Percentiles rank a stretch among this genome's conserved stretches.
These are phyloP conservation scores for Nestor notabilis DNA, from an alignment of 2,113 vertebrate genomes.

Conservation along the genomic window DNA sequence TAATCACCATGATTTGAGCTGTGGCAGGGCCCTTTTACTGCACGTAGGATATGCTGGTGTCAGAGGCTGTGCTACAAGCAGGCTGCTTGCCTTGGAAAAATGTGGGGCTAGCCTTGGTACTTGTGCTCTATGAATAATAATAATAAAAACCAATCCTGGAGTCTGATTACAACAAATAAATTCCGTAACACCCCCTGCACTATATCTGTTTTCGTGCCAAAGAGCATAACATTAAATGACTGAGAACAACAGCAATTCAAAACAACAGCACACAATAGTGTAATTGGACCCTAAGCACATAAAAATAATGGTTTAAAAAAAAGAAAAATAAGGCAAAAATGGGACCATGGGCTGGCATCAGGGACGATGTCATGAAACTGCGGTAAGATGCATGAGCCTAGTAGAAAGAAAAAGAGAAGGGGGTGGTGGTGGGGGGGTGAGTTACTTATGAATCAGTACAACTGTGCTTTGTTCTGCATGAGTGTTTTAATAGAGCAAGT, in stretches of 20 bases:
- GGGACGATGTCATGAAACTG: conserved; percentile 58
- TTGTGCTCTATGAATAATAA: conserved; percentile 39
- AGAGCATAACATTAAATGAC: conserved; percentile 55
- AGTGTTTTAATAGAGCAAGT: conserved; percentile 83
- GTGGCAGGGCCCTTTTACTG: not conserved
- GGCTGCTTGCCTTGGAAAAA: not conserved
- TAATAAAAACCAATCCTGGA: conserved; percentile 44
- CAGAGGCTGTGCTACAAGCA: not conserved
- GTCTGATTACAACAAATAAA: conserved; percentile 63
- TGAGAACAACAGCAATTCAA: conserved; percentile 61
- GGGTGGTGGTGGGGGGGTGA: conserved; percentile 11
- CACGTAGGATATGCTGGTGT: not conserved
- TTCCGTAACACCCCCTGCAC: conserved; percentile 21
- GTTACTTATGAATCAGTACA: conserved; percentile 84
- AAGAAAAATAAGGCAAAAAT: conserved; percentile 41
- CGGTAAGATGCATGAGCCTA: conserved; percentile 66
- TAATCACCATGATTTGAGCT: not conserved
- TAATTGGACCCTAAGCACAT: conserved; percentile 43
- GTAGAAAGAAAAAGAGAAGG: conserved; percentile 51
- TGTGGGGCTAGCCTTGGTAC: not conserved
- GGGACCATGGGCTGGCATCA: conserved; percentile 25
- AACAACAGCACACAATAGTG: conserved; percentile 30
- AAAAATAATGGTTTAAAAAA: conserved; percentile 31
- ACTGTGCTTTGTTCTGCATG: conserved; percentile 84
- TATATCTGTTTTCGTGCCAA: conserved; percentile 44